Conservation (phyloP, 1,140 invertebrate genomes). For the Bombus picipes region DNA sequence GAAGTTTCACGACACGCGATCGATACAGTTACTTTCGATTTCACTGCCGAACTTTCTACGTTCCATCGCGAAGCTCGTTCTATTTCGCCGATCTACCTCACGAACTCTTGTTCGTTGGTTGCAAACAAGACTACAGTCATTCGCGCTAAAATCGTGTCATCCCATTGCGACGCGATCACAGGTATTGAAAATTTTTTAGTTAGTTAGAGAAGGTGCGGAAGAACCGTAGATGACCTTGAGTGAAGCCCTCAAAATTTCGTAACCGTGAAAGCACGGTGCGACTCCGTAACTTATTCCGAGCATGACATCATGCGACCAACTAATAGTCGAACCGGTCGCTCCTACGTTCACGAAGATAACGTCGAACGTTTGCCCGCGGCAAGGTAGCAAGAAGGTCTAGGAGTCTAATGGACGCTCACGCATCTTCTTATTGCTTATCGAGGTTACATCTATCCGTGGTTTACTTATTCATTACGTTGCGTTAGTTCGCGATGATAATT, state of each 20-base stretch:
- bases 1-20: background rate
- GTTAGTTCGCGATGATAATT: background rate
- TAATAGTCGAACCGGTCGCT: constrained; percentile 73
- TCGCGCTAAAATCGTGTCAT: background rate
- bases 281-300: constrained; percentile 73
- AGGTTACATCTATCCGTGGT: background rate
- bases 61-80: background rate
- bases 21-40: constrained; percentile 30
- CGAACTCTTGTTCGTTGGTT: background rate
- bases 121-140: no score
- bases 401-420: constrained; percentile 47
- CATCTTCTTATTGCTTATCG: constrained; percentile 8
- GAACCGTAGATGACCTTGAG: constrained; percentile 60
- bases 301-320: constrained; percentile 72
- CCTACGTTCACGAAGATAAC: constrained; percentile 39
- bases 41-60: constrained; percentile 19
- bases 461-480: constrained; percentile 5
- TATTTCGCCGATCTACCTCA: no score
- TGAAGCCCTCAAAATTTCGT: constrained; percentile 70
- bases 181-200: background rate
- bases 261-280: constrained; percentile 63
- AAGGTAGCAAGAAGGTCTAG: constrained; percentile 72
- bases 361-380: constrained; percentile 68
- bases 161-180: background rate
- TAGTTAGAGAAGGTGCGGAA: constrained; percentile 21